Evolutionary conservation across 2,797 vertebrate species (phyloP).

Genomic region (Pipistrellus pipistrellus): DNA sequence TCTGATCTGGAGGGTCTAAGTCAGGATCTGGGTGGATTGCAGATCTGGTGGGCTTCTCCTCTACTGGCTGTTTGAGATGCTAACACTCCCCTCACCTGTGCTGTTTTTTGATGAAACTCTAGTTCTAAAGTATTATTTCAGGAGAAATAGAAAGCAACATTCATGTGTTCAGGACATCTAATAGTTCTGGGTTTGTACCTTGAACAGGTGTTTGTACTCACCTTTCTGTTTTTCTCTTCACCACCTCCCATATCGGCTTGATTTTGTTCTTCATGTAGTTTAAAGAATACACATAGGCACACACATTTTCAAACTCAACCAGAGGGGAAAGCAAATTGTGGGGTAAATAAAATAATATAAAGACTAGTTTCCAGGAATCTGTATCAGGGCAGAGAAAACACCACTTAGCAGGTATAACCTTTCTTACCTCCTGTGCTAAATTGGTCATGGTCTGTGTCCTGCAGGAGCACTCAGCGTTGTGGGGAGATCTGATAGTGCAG

Average conservation of each 20-base stretch:
- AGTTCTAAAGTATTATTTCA: neutral
- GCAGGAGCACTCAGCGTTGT: neutral
- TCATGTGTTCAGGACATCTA: neutral
- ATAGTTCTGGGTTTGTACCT: neutral
- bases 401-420: neutral
- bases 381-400: neutral
- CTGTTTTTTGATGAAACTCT: neutral
- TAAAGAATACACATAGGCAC: neutral
- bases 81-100: neutral
- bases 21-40: neutral
- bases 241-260: neutral
- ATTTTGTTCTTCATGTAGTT: constrained; percentile 2
- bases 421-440: neutral
- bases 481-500: neutral
- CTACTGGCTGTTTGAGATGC: too few species aligned
- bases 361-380: neutral
- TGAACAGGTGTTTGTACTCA: neutral
- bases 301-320: neutral
- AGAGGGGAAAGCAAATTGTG: neutral
- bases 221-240: neutral
- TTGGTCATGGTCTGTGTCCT: neutral
- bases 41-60: neutral
- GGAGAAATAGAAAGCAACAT: neutral
- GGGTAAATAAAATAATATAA: neutral
- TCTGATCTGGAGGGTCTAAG: neutral